Evolutionary conservation across 2,888 invertebrate genomes (phyloP).

Genomic region (Malthinus seriepunctatus): DNA sequence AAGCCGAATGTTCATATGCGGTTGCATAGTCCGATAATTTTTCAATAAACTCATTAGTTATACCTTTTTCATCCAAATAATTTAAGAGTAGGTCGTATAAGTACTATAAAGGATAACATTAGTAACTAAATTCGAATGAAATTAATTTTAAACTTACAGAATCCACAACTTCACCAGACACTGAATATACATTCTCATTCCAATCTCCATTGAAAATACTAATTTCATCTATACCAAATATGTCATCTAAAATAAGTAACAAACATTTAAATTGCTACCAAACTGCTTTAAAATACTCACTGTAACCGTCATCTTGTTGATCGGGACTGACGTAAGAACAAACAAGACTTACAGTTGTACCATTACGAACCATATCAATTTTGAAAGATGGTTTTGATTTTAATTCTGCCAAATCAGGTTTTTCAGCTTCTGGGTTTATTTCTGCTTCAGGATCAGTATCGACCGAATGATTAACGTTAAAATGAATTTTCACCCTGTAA

Average conservation of each 20-base stretch:
- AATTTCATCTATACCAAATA: slow-evolving; percentile 93
- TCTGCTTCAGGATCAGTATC: slow-evolving; percentile 78
- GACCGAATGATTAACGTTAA: slow-evolving; percentile 95
- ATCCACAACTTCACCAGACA: slow-evolving; percentile 93
- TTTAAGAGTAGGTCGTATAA: slow-evolving; percentile 94
- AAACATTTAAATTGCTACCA: not conserved
- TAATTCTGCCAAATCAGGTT: slow-evolving; percentile 80
- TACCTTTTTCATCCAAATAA: slow-evolving; percentile 92
- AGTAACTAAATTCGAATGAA: too few relatives aligned
- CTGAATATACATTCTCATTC: slow-evolving; percentile 85
- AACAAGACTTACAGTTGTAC: slow-evolving; percentile 78
- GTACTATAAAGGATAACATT: slow-evolving; percentile 61
- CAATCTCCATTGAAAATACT: slow-evolving; percentile 87
- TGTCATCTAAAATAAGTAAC: slow-evolving; percentile 66
- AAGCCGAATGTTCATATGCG: slow-evolving; percentile 89
- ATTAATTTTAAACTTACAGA: slow-evolving; percentile 67
- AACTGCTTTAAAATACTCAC: slow-evolving; percentile 52
- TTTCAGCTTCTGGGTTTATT: slow-evolving; percentile 64
- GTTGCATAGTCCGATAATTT: slow-evolving; percentile 89
- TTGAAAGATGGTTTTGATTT: slow-evolving; percentile 91
- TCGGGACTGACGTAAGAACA: slow-evolving; percentile 76
- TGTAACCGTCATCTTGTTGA: slow-evolving; percentile 72
- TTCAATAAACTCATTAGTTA: slow-evolving; percentile 90
- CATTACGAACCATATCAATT: slow-evolving; percentile 80
- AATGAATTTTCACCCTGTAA: slow-evolving; percentile 73